phyloP scores from a whole-genome alignment of 2,113 vertebrate species.

The Sphaerodactylus townsendi region DNA sequence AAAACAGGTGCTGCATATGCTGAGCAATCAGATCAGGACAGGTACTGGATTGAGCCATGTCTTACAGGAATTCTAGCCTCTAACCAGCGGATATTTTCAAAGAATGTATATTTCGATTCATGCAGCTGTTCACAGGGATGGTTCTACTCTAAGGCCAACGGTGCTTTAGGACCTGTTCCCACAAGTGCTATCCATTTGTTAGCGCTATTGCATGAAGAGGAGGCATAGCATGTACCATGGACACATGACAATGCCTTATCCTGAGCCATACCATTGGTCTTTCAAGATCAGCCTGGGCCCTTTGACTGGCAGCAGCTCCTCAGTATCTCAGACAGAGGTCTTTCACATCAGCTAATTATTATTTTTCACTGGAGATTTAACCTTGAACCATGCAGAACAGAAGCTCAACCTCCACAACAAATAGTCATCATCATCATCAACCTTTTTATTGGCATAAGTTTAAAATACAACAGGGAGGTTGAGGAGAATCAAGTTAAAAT shows the following conservation, averaged over 20 bases:
- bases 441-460: too few relatives aligned
- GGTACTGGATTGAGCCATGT: not conserved
- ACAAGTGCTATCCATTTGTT: not conserved
- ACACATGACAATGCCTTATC: not conserved
- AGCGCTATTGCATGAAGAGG: not conserved
- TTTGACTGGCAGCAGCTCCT: too few relatives aligned
- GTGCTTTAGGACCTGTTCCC: not conserved
- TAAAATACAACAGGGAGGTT: too few relatives aligned
- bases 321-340: too few relatives aligned
- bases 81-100: not conserved
- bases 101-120: not conserved
- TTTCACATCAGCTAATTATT: too few relatives aligned
- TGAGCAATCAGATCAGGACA: not conserved
- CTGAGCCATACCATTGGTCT: not conserved
- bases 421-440: too few relatives aligned
- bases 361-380: too few relatives aligned
- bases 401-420: too few relatives aligned
- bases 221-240: not conserved
- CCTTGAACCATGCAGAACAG: too few relatives aligned
- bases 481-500: too few relatives aligned
- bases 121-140: not conserved
- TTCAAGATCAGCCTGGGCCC: not conserved
- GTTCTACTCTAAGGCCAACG: not conserved
- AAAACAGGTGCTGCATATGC: not conserved
- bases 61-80: fast-evolving